Evolutionary conservation across 2,797 vertebrate genomes (phyloP).

Genomic region (Cirrhinus mrigala): DNA sequence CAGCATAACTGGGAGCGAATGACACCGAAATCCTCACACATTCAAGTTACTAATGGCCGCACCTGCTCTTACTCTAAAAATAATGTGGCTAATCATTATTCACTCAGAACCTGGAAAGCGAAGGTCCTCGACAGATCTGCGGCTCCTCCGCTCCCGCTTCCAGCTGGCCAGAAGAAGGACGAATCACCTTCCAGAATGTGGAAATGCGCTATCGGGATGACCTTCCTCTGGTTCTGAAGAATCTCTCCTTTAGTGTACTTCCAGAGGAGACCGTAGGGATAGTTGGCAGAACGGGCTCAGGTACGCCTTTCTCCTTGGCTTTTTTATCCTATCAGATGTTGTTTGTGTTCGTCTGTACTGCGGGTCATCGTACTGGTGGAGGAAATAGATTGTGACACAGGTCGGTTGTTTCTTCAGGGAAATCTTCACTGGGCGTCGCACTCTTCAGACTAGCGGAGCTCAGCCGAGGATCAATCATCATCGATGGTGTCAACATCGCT

Average conservation of each 20-base stretch:
- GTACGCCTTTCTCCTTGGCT: slow-evolving; percentile 62
- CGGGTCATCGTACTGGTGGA: slow-evolving; percentile 9
- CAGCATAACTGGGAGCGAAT: neutral
- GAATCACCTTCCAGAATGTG: slow-evolving; percentile 82
- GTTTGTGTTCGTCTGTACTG: slow-evolving; percentile 16
- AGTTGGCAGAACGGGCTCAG: slow-evolving; percentile 86
- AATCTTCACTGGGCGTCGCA: slow-evolving; percentile 84
- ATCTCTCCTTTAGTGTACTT: slow-evolving; percentile 78
- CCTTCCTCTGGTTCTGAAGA: slow-evolving; percentile 81
- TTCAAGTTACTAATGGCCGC: neutral
- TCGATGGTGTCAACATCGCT: slow-evolving; percentile 83
- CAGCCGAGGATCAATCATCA: slow-evolving; percentile 79
- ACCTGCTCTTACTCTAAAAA: neutral
- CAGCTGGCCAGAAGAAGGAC: slow-evolving; percentile 83
- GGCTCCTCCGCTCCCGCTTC: slow-evolving; percentile 65
- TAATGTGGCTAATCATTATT: slow-evolving; percentile 27
- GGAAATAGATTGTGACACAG: slow-evolving; percentile 29
- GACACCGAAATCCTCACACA: neutral
- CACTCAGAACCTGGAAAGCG: slow-evolving; percentile 80
- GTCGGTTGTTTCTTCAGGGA: slow-evolving; percentile 74
- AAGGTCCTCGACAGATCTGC: slow-evolving; percentile 70
- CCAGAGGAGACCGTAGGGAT: slow-evolving; percentile 85
- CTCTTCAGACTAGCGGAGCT: slow-evolving; percentile 86
- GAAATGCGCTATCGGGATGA: slow-evolving; percentile 83
- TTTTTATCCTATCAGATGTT: slow-evolving; percentile 18